Conservation (phyloP, 2,888 invertebrate genomes). For the Emmelina monodactyla region DNA sequence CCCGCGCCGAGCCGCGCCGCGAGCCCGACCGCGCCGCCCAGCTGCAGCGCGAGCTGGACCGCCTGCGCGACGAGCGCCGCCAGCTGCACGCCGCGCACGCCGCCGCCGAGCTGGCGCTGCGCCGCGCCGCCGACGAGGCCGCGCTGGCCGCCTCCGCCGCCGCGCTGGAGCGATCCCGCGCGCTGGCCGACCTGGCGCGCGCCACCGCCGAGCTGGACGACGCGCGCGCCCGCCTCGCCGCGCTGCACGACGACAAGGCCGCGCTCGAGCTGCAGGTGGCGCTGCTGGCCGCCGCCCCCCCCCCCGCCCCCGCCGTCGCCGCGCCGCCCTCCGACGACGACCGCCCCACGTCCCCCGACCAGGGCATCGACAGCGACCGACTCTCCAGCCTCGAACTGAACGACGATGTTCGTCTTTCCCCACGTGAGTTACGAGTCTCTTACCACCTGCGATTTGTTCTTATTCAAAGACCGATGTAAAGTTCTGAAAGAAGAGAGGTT, state of each 20-base stretch:
- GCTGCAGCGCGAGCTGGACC: constrained; percentile 29
- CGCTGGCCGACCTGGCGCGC: constrained; percentile 73
- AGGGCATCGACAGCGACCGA: constrained; percentile 88
- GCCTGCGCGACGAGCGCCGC: constrained; percentile 36
- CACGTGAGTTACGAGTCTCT: no score
- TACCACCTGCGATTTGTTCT: no score
- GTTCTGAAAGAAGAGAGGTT: no score
- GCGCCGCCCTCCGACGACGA: constrained; percentile 47
- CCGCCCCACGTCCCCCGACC: constrained; percentile 77
- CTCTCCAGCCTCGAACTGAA: constrained; percentile 70
- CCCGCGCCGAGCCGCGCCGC: constrained; percentile 30
- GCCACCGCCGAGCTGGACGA: constrained; percentile 71
- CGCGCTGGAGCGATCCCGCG: constrained; percentile 75
- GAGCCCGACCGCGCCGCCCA: constrained; percentile 40
- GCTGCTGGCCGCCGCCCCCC: constrained; percentile 29
- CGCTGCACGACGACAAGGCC: constrained; percentile 34
- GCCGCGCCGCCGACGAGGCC: constrained; percentile 74
- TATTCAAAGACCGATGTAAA: no score
- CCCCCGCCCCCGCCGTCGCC: constrained; percentile 53
- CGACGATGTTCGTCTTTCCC: constrained; percentile 46
- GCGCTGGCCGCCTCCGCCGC: constrained; percentile 78
- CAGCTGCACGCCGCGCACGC: constrained; percentile 44
- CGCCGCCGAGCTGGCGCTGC: constrained; percentile 65
- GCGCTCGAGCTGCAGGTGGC: constrained; percentile 55
- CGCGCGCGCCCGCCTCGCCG: constrained; percentile 51